These are phyloP conservation scores for Oreortyx pictus DNA, from an alignment of 2,797 vertebrate species.

Conservation along the genomic window DNA sequence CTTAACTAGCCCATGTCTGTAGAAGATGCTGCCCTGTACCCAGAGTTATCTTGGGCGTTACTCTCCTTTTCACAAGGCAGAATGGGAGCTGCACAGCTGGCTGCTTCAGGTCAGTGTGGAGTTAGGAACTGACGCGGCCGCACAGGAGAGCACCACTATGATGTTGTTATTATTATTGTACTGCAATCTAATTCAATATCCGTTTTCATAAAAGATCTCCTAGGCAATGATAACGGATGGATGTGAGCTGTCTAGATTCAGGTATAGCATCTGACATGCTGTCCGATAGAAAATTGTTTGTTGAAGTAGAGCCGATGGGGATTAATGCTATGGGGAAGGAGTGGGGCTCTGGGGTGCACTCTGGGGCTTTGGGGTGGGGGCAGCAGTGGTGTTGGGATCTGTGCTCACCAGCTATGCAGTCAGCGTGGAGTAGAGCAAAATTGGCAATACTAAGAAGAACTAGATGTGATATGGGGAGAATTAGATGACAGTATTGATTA, in stretches of 20 bases:
- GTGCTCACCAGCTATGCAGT: neutral
- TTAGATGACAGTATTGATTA: neutral
- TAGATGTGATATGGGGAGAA: neutral
- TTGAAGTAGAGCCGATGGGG: neutral
- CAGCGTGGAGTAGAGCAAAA: neutral
- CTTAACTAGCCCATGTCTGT: neutral
- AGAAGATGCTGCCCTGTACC: neutral
- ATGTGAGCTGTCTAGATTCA: neutral
- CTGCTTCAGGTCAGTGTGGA: neutral
- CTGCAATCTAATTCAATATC: neutral
- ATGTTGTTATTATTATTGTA: rapidly evolving
- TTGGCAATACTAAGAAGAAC: neutral
- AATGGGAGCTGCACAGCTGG: neutral
- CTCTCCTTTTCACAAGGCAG: neutral
- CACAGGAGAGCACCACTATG: neutral
- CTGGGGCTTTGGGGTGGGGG: neutral
- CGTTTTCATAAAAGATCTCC: rapidly evolving
- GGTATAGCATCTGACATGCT: neutral
- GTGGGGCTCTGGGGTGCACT: neutral
- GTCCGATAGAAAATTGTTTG: neutral
- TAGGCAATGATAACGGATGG: neutral
- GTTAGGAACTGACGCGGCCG: rapidly evolving
- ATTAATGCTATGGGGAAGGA: neutral
- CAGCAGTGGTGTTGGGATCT: rapidly evolving
- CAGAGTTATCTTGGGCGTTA: rapidly evolving